Evolutionary conservation across 2,113 vertebrate species (phyloP), one percentile per base, ranked within the genome.

Genomic region (Argyrosomus japonicus): DNA sequence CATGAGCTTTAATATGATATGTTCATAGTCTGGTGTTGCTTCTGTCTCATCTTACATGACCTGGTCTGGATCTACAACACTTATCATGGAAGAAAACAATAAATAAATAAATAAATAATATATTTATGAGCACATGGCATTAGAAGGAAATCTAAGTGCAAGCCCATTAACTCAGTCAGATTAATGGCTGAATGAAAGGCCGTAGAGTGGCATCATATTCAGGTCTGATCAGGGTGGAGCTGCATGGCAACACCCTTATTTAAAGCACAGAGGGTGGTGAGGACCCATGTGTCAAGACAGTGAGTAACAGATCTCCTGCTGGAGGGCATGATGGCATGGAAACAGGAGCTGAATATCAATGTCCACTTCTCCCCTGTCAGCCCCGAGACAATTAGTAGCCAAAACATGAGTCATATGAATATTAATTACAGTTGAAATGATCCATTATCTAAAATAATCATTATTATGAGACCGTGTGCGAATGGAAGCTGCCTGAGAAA

Each of bases 311-410:
- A 62, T 58, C 40, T 25, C 53, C 68, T 27, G 27, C 57, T 77
- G 27, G 56, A 43, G 76, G 51, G 68, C 61, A 56, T 10, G 12
- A 14, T 72, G 27, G 54, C 18, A 50, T 40, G 19, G 25, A 75
- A 64, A 68, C 58, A 36, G 60, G 53, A 69, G 57, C 3, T 83
- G 57, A 77, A 65, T 60, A 48, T 84, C 36, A 60, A 40, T 63
- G 57, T 10, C 21, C 53, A 48, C 21, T 14, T 25, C 9, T 60
- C 47, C 14, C 14, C 27, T 19, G n/a, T 73, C 36, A 54, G 12
- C 17, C 53, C 69, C 12, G 36, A 32, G 77, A 68, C 19, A 58
- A 14, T 68, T 19, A 67, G 47, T 32, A 15, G 9, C 47, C 27
- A 11, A 21, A 70, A 36, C 60, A 64, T 40, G 18, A 50, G 47